Percentiles rank a stretch among this genome's conserved stretches.
These are phyloP conservation scores for Timandra comae DNA, from an alignment of 2,888 invertebrate genomes.

Conservation along the genomic window DNA sequence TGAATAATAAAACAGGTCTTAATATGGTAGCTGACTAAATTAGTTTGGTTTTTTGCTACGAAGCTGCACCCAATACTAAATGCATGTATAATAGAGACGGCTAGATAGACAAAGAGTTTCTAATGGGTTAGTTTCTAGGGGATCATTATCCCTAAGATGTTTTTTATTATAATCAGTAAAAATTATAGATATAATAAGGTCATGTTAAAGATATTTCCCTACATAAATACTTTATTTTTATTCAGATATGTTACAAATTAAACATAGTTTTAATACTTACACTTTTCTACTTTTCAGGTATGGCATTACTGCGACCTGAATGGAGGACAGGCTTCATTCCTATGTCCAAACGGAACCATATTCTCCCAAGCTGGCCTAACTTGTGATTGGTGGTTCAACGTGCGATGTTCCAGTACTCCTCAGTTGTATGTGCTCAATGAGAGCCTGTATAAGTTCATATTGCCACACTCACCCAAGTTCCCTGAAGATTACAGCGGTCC, in stretches of 20 bases:
- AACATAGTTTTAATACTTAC: not conserved
- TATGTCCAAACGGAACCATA: constrained; percentile 93
- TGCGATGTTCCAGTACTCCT: constrained; percentile 87
- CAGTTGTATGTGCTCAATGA: constrained; percentile 93
- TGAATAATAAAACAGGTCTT: not conserved
- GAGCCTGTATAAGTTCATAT: constrained; percentile 90
- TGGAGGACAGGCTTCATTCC: constrained; percentile 92
- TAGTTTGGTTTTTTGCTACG: too few relatives aligned
- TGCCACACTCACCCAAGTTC: constrained; percentile 91
- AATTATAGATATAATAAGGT: too few relatives aligned
- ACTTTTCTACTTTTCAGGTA: constrained; percentile 72
- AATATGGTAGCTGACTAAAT: too few relatives aligned
- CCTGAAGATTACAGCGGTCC: constrained; percentile 94
- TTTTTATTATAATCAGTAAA: too few relatives aligned
- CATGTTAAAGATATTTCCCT: too few relatives aligned
- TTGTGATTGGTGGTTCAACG: constrained; percentile 96
- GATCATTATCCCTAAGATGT: too few relatives aligned
- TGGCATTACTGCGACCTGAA: constrained; percentile 96
- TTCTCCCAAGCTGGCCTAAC: constrained; percentile 92
- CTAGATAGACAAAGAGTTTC: too few relatives aligned
- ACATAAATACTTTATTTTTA: too few relatives aligned
- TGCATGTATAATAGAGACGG: too few relatives aligned
- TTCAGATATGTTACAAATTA: too few relatives aligned
- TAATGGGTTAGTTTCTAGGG: too few relatives aligned
- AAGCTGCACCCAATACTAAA: too few relatives aligned